These are phyloP conservation scores for Mythimna albipuncta DNA, from an alignment of 2,888 invertebrate genomes.

Conservation along the genomic window DNA sequence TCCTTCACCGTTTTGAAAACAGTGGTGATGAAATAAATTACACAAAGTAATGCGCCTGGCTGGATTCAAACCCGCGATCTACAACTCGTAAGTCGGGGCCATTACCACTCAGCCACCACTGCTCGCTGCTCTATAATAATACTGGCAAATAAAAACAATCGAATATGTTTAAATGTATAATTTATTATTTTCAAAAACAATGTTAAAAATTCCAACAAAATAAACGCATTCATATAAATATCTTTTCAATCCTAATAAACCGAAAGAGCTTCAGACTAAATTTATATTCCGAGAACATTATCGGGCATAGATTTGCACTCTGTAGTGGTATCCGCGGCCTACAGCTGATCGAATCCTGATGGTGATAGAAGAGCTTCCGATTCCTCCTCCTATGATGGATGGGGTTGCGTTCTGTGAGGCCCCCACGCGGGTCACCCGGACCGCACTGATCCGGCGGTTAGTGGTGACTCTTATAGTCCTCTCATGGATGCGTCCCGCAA, in stretches of 20 bases:
- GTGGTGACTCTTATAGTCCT: neutral
- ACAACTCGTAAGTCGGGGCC: too few relatives aligned
- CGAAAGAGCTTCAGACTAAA: neutral
- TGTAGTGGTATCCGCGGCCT: neutral
- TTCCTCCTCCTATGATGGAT: constrained; percentile 10
- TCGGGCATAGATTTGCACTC: neutral
- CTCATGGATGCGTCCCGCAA: neutral
- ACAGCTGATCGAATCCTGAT: constrained; percentile 13
- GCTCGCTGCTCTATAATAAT: neutral
- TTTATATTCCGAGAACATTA: neutral
- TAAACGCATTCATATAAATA: too few relatives aligned
- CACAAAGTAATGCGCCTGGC: too few relatives aligned
- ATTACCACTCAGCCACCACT: too few relatives aligned
- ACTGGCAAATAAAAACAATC: too few relatives aligned
- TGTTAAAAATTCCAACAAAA: too few relatives aligned
- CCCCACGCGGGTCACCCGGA: neutral
- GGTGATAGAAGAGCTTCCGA: neutral
- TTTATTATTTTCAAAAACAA: too few relatives aligned
- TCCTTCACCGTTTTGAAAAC: too few relatives aligned
- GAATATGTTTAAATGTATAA: too few relatives aligned
- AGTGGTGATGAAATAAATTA: too few relatives aligned
- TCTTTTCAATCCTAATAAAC: too few relatives aligned
- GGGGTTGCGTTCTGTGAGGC: neutral
- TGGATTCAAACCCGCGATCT: too few relatives aligned
- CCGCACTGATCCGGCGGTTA: neutral